Percentiles rank a stretch among this genome's conserved stretches.
phyloP scores from a whole-genome alignment of 2,113 vertebrate species.

The Lagopus leucura region DNA sequence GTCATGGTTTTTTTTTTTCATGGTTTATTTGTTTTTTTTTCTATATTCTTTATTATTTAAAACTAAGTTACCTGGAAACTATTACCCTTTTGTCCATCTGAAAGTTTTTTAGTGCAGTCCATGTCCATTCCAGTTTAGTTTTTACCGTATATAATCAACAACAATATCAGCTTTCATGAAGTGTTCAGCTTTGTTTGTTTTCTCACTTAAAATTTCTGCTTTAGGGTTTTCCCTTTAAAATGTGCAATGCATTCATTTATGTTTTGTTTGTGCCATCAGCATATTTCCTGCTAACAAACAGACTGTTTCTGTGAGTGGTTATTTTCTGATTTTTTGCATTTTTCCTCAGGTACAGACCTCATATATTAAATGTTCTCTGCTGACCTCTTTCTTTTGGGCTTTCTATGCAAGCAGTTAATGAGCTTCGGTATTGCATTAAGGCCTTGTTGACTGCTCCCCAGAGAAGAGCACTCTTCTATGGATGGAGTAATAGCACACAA shows the following conservation, averaged over 20 bases:
- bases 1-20: neutral
- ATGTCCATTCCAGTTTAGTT: neutral
- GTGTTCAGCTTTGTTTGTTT: neutral
- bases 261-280: conserved; percentile 8
- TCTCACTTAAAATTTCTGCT: neutral
- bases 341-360: conserved; percentile 42
- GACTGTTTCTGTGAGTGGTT: neutral
- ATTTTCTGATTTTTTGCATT: conserved; percentile 35
- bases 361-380: neutral
- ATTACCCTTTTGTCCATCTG: neutral
- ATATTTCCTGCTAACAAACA: neutral
- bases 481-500: conserved; percentile 15
- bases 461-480: neutral
- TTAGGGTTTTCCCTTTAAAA: neutral
- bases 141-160: neutral
- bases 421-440: conserved; percentile 25
- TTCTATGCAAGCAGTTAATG: conserved; percentile 21
- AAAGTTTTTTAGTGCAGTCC: neutral
- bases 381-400: conserved; percentile 40
- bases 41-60: neutral
- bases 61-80: neutral
- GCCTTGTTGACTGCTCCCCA: neutral
- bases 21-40: fast-evolving
- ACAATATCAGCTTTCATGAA: neutral
- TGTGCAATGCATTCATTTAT: neutral